Percentiles rank a stretch among this genome's conserved stretches.
These are phyloP conservation scores for Lepidochrysops patricia DNA, from an alignment of 2,888 invertebrate genomes.

Conservation along the genomic window DNA sequence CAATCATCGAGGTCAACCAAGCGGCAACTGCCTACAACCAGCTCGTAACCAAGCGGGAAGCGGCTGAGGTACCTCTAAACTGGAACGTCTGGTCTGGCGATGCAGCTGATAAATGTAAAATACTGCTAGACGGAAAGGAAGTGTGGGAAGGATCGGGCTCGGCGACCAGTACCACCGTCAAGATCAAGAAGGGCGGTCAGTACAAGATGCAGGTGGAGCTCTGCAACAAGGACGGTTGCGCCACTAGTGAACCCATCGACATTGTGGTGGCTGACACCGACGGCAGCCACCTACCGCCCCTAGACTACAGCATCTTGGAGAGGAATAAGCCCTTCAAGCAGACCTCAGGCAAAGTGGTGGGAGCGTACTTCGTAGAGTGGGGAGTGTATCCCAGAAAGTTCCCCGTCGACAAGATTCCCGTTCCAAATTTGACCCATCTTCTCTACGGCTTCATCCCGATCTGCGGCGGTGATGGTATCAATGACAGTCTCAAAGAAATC, in stretches of 20 bases:
- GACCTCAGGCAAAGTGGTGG: slow-evolving; percentile 63
- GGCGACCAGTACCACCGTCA: slow-evolving; percentile 53
- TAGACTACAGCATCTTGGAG: slow-evolving; percentile 53
- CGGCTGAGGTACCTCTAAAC: slow-evolving; percentile 60
- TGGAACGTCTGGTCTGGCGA: slow-evolving; percentile 70
- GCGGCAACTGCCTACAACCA: slow-evolving; percentile 69
- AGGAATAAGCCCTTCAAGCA: slow-evolving; percentile 65
- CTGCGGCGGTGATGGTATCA: slow-evolving; percentile 67
- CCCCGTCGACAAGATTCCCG: slow-evolving; percentile 58
- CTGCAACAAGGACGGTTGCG: slow-evolving; percentile 61
- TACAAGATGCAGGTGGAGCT: slow-evolving; percentile 62
- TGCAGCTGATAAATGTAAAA: slow-evolving; percentile 48
- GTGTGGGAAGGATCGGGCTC: slow-evolving; percentile 53
- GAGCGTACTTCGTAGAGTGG: slow-evolving; percentile 68
- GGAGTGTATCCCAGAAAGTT: slow-evolving; percentile 66
- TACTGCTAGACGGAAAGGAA: slow-evolving; percentile 51
- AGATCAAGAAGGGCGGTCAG: slow-evolving; percentile 61
- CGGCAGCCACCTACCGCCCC: slow-evolving; percentile 63
- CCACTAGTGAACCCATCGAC: slow-evolving; percentile 53
- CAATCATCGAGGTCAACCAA: slow-evolving; percentile 65
- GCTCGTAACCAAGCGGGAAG: slow-evolving; percentile 52
- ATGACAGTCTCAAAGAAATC: slow-evolving; percentile 68
- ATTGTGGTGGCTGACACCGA: slow-evolving; percentile 66
- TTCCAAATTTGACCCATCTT: slow-evolving; percentile 63
- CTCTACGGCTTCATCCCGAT: slow-evolving; percentile 67